A percentile compares a stretch with the other conserved stretches of the same genome.
Evolutionary conservation across 2,888 invertebrate species (phyloP).

Genomic region (Melitaea athalia): DNA sequence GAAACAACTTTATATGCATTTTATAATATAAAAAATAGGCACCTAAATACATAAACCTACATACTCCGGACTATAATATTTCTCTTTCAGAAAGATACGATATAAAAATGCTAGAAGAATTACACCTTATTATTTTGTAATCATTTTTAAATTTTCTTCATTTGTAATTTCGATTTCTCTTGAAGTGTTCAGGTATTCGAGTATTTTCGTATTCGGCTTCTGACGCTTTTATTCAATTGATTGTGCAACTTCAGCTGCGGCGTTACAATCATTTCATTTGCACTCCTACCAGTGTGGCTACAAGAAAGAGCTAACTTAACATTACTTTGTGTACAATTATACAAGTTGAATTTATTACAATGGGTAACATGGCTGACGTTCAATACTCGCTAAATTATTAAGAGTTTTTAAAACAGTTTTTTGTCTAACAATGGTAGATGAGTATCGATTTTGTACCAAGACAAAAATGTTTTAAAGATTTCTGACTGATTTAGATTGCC

Average conservation of each 20-base stretch:
- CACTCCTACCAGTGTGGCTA: conserved; percentile 50
- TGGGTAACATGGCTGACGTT: conserved; percentile 28
- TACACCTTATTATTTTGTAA: not conserved
- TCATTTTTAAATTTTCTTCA: not conserved
- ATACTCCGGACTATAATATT: too few species aligned
- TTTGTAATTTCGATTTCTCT: not conserved
- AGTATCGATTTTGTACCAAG: too few species aligned
- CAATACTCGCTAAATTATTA: not conserved
- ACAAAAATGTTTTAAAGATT: too few species aligned
- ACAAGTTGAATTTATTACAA: conserved; percentile 61
- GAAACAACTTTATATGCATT: not conserved
- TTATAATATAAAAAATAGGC: too few species aligned
- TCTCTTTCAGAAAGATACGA: too few species aligned
- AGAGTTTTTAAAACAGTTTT: too few species aligned
- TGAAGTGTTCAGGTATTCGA: conserved; percentile 5
- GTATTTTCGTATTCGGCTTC: conserved; percentile 30
- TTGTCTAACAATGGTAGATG: not conserved
- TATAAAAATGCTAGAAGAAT: not conserved
- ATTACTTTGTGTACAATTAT: conserved; percentile 73
- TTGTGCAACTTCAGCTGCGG: conserved; percentile 63
- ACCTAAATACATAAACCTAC: too few species aligned
- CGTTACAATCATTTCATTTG: conserved; percentile 73
- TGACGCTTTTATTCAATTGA: conserved; percentile 57
- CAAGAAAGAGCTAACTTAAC: conserved; percentile 62
- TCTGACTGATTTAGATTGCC: too few species aligned